phyloP scores from a whole-genome alignment of 2,888 invertebrate genomes.

The Microdon myrmicae region DNA sequence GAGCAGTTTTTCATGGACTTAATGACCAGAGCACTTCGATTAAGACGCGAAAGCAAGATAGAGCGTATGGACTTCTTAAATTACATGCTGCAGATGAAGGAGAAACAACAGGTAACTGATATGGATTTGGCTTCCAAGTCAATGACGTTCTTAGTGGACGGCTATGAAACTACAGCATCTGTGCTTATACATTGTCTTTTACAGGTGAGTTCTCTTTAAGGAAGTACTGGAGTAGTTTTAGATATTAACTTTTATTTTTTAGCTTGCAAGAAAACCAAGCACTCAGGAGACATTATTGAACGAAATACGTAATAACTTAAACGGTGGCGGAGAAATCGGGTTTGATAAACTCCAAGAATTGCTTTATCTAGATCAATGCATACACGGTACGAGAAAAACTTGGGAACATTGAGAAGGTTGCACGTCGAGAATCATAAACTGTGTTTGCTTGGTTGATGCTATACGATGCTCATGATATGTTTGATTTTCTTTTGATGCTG shows the following conservation, averaged over 20 bases:
- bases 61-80: conserved; percentile 62
- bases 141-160: conserved; percentile 64
- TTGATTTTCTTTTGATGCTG: too few species aligned
- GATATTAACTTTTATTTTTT: not conserved
- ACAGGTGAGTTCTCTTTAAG: conserved; percentile 54
- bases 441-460: too few species aligned
- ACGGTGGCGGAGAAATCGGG: conserved; percentile 50
- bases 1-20: conserved; percentile 64
- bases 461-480: too few species aligned
- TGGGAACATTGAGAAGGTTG: too few species aligned
- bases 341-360: conserved; percentile 60
- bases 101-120: conserved; percentile 56
- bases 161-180: conserved; percentile 62
- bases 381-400: conserved; percentile 58
- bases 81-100: conserved; percentile 59
- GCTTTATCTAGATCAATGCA: conserved; percentile 61
- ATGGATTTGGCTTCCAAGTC: conserved; percentile 57
- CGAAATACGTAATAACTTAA: conserved; percentile 55
- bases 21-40: conserved; percentile 57
- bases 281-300: conserved; percentile 57
- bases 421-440: too few species aligned
- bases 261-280: conserved; percentile 57
- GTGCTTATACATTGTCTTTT: conserved; percentile 58
- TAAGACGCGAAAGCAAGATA: conserved; percentile 54
- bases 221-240: not conserved